A percentile compares a stretch with the other conserved stretches of the same genome.
Evolutionary conservation across 1,140 invertebrate genomes (phyloP).

Genomic region (Formica exsecta): DNA sequence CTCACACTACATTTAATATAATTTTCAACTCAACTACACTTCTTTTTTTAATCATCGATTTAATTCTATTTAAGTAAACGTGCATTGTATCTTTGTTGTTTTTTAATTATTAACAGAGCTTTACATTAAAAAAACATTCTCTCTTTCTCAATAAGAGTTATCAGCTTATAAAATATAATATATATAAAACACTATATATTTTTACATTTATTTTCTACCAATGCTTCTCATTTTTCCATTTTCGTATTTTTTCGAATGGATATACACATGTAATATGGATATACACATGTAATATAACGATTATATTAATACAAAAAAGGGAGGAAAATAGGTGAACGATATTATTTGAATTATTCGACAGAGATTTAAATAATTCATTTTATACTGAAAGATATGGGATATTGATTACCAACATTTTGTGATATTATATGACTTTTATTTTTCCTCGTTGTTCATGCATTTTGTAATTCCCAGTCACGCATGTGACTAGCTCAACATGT

Average conservation of each 20-base stretch:
- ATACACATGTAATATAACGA: background rate
- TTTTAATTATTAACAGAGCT: background rate
- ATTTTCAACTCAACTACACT: background rate
- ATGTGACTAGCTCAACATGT: background rate
- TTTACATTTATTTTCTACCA: background rate
- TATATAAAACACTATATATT: no score
- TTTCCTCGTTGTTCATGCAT: background rate
- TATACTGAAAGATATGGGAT: background rate
- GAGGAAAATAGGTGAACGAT: background rate
- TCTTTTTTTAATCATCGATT: background rate
- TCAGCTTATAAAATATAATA: no score
- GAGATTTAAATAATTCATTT: conserved; percentile 39
- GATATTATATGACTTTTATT: conserved; percentile 14
- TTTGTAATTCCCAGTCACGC: conserved; percentile 20
- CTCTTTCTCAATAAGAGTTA: no score
- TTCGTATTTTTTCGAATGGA: background rate
- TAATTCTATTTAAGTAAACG: background rate
- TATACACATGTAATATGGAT: background rate
- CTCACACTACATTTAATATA: background rate
- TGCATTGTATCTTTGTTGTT: background rate
- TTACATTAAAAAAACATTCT: background rate
- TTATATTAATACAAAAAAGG: background rate
- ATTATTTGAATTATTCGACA: conserved; percentile 14
- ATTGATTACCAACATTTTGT: background rate
- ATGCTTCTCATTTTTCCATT: background rate